Evolutionary conservation across 2,888 invertebrate species (phyloP), one percentile per base, ranked within the genome.

Genomic region (Nomada hirtipes): DNA sequence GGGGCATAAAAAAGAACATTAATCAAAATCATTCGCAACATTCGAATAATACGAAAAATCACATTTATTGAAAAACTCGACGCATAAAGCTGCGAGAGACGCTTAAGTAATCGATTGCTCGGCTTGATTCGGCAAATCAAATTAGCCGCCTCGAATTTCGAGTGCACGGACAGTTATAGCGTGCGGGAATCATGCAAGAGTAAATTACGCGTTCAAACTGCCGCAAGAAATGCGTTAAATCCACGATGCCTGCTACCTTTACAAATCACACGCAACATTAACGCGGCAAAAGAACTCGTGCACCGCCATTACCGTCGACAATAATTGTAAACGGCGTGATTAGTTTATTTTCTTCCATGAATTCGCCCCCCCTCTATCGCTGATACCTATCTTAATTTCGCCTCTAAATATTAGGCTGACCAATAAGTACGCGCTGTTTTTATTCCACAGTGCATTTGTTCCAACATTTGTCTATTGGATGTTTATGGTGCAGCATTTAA

Each of bases 131-230:
- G 15, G 36, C 36, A 67, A 53, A 67, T 67, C 67, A 36, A 67
- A 67, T 67, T 67, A 67, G 15, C 67, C 15, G 20, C 52, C 36
- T 67, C 53, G 36, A 69, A 57, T 57, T 69, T 7, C 69, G 18
- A 55, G n/a, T 20, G 18, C 13, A 57, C 13, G 55, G 44, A 52
- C 52, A 50, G 36, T 67, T 59, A 29, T 11, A 29, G 13, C 42
- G 13, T 15, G 57, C 23, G 23, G 18, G 20, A 36, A 23, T 57
- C 55, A 11, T 18, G 18, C 4, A 20, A 15, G 3, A 68, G 69
- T 59, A 59, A 69, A 69, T 69, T 69, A 57, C 23, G 0, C 57
- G 57, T 29, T 57, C 57, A 69, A 44, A 44, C 18, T 42, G 26
- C n/a, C 3, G n/a, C 69, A 57, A 69, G 57, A 53, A 53, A 52